Conservation (phyloP, 2,888 invertebrate genomes). For the Parnassius orleans region DNA sequence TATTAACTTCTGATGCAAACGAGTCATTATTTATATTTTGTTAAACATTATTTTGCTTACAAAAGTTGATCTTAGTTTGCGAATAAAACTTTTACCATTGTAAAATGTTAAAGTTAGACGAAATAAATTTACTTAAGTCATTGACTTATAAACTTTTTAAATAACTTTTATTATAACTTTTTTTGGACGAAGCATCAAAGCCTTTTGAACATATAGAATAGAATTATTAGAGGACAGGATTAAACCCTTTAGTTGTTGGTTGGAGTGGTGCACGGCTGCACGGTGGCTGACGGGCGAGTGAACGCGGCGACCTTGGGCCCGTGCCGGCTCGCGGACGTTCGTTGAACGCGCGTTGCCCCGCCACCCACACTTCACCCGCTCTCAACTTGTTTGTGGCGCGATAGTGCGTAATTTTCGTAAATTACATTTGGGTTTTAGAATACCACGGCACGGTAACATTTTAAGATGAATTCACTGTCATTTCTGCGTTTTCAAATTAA, state of each 20-base stretch:
- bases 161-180: too few species aligned
- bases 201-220: not conserved
- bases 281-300: constrained; percentile 38
- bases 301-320: constrained; percentile 75
- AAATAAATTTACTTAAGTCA: too few species aligned
- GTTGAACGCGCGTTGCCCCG: constrained; percentile 65
- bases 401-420: constrained; percentile 55
- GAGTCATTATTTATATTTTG: constrained; percentile 22
- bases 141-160: too few species aligned
- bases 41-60: too few species aligned
- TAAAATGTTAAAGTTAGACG: too few species aligned
- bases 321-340: constrained; percentile 77
- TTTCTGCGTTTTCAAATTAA: too few species aligned
- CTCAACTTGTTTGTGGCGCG: constrained; percentile 66
- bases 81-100: too few species aligned
- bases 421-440: constrained; percentile 43
- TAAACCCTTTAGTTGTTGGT: constrained; percentile 39
- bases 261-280: constrained; percentile 53
- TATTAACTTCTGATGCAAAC: constrained; percentile 25
- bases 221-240: constrained; percentile 38
- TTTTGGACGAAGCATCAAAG: too few species aligned
- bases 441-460: not conserved
- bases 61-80: too few species aligned
- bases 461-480: not conserved
- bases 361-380: constrained; percentile 31